Percentiles rank a stretch among this genome's conserved stretches.
Conservation (phyloP, 92 coral and sea anemone genomes). For the Palythoa heliodiscus region DNA sequence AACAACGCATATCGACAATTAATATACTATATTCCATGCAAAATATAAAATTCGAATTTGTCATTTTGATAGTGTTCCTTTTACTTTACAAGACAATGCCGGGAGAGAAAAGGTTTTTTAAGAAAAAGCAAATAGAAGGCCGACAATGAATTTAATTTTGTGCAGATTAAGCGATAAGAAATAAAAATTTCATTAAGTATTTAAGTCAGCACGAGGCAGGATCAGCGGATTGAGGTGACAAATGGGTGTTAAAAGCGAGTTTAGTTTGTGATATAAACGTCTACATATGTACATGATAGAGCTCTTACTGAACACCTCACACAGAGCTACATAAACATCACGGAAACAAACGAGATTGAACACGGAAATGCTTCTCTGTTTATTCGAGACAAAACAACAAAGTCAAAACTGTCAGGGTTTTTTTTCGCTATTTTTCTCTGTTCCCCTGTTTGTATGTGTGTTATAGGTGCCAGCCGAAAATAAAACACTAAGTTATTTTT, state of each 20-base stretch:
- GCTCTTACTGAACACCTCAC: neutral
- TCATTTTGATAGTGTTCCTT: neutral
- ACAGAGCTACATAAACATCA: neutral
- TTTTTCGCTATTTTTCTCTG: neutral
- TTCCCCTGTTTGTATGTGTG: neutral
- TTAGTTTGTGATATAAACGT: neutral
- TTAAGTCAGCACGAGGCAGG: neutral
- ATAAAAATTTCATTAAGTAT: neutral
- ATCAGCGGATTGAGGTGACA: conserved; percentile 7
- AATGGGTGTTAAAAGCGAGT: conserved; percentile 26
- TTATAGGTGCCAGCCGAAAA: neutral
- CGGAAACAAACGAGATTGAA: neutral
- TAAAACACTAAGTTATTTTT: no score
- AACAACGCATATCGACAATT: no score
- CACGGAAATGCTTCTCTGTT: neutral
- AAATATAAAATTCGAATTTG: no score
- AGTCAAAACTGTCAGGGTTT: neutral
- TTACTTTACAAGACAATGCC: neutral
- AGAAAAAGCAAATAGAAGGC: neutral
- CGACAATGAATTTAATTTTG: neutral
- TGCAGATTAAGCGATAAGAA: neutral
- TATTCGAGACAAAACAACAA: neutral
- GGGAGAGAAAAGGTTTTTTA: neutral
- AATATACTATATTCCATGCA: no score
- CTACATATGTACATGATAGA: neutral